Evolutionary conservation across 2,888 invertebrate genomes (phyloP), one percentile per base, ranked within the genome.

Genomic region (Drosophila hamatofila): DNA sequence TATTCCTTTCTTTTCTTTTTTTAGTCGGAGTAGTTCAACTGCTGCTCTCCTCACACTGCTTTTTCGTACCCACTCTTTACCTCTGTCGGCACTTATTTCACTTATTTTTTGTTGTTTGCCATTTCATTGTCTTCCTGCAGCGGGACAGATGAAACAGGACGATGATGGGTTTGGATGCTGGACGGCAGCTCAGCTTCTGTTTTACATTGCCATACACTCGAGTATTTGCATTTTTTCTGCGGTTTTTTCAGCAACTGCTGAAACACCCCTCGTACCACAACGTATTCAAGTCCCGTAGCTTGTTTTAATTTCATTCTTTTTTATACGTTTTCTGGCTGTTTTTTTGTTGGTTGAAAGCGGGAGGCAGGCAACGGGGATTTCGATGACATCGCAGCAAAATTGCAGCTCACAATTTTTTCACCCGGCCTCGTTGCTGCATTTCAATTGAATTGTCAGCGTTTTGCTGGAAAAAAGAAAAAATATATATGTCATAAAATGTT

Each of bases 391-490:
- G 65, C 62, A 59, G 41, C 72, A 58, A 73, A 83, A 83, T 70
- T 75, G 78, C 55, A 78, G 60, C 72, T 72, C 39, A 33, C 49
- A 44, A 25, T 72, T 59, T 71, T 54, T 60, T 44, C 27, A 23
- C 14, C n/a, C 12, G n/a, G 25, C 49, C 64, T 27, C 41, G 52
- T 42, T 67, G 61, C 48, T 56, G 57, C 49, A 63, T 68, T 83
- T 79, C 79, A 77, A 83, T 86, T 86, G 86, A 86, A 74, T 77
- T 75, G 83, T 84, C 86, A 86, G 83, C 81, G 60, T 76, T 84
- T 82, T 75, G 61, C 59, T 14, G 52, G 21, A 44, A 27, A 63
- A 59, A 57, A 72, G 68, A 41, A 18, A 42, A 44, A 23, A 12
- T n/a, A n/a, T n/a, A 12, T 23, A 49, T 76, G 71, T 62, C 81